Evolutionary conservation across 2,797 vertebrate genomes (phyloP), one percentile per base, ranked within the genome.

Genomic region (Erpetoichthys calabaricus): DNA sequence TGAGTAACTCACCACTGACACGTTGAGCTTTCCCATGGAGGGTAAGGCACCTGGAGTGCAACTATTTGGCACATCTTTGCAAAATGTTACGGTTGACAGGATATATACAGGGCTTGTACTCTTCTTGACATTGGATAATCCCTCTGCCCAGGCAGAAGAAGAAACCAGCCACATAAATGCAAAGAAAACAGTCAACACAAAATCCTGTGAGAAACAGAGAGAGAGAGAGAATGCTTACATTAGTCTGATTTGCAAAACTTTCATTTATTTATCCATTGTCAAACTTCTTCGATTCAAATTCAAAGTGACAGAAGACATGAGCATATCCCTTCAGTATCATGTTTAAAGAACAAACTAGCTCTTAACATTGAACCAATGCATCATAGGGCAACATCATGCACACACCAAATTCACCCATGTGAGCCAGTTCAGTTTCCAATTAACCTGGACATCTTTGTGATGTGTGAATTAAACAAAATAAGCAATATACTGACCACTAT

Each of bases 151-250:
- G 2, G 92, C 92, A 0, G 91, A 90, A 44, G 93, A 91, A 0
- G 89, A 92, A 66, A 96, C 92, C 57, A 97, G 80, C 94, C 94
- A 98, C 65, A 98, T 80, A 79, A 98, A 92, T 57, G 92, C 79
- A 55, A 98, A 98, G 65, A 73, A 80, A 43, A 84, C 82, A 0
- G 92, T 97, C 70, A 94, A 45, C 8, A 89, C 69, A 69, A 98
- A 85, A 75, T 98, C 94, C 94, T 97, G 61, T 42, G 55, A 6
- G 55, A 6, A 62, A 47, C 0, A 56, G 53, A 63, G 53, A 49
- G 6, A 56, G 45, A 53, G 4, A 59, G 45, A 56, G 8, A 25
- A 45, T 5, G 43, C 42, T 73, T 46, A 57, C 0, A 5, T 25
- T 25, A 25, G 25, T 25, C 25, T 25, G 25, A 25, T 25, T 25